Conservation (phyloP, 2,888 invertebrate species). For the Temnothorax ravouxi region DNA sequence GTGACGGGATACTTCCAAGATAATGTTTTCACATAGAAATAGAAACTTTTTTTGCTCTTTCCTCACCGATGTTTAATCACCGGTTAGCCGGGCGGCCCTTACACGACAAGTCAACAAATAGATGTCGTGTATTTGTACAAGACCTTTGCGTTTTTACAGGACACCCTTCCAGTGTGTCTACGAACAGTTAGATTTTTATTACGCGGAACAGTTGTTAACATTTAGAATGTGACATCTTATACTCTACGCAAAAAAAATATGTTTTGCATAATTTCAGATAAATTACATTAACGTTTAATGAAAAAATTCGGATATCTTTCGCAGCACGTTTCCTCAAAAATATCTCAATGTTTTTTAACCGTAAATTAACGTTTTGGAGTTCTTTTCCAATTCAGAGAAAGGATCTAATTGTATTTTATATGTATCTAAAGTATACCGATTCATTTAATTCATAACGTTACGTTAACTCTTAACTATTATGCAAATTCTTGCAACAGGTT, state of each 20-base stretch:
- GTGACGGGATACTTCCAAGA: constrained; percentile 52
- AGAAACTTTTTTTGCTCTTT: constrained; percentile 44
- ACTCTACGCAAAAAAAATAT: constrained; percentile 3
- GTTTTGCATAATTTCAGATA: neutral
- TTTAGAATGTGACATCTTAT: constrained; percentile 29
- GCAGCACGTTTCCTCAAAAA: neutral
- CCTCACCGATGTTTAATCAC: constrained; percentile 70
- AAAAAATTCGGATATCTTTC: neutral
- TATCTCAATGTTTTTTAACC: neutral
- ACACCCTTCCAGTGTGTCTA: constrained; percentile 70
- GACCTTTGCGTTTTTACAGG: constrained; percentile 78
- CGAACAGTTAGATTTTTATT: constrained; percentile 47
- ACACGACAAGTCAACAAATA: constrained; percentile 75
- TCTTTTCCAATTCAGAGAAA: constrained; percentile 5
- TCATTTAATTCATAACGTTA: constrained; percentile 19
- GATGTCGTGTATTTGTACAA: constrained; percentile 79
- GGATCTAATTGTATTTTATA: neutral
- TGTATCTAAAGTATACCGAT: neutral
- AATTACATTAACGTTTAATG: neutral
- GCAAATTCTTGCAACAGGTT: constrained; percentile 20
- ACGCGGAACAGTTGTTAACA: constrained; percentile 31
- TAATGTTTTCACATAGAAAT: constrained; percentile 54
- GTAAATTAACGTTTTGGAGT: neutral
- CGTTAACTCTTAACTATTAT: constrained; percentile 15
- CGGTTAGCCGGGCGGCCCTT: constrained; percentile 77